Conservation (phyloP, 2,113 vertebrate genomes). For the Corythornis madagascariensis region DNA sequence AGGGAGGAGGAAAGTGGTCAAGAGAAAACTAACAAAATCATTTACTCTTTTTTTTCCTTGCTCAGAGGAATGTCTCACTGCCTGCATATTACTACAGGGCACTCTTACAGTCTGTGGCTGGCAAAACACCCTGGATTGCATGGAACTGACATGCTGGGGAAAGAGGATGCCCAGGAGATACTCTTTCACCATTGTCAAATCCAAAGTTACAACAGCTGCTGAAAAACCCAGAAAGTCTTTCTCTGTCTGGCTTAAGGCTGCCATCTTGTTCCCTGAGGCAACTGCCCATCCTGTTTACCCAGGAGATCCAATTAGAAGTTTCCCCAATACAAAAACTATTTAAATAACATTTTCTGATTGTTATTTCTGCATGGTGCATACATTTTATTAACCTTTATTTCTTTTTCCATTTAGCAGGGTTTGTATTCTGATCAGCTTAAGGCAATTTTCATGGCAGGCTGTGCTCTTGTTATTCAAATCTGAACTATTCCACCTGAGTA, state of each 20-base stretch:
- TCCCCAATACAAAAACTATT: not conserved
- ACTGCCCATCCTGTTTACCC: not conserved
- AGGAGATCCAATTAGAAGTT: slow-evolving; percentile 7
- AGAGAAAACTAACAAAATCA: not conserved
- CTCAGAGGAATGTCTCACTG: not conserved
- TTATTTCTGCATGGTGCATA: not conserved
- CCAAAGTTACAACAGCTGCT: not conserved
- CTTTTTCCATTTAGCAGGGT: not conserved
- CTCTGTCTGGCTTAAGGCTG: not conserved
- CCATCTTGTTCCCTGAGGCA: not conserved
- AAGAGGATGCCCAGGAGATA: not conserved
- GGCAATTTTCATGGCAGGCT: not conserved
- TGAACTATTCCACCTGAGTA: not conserved
- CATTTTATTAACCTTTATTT: not conserved
- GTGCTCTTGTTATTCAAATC: not conserved
- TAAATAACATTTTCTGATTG: not conserved
- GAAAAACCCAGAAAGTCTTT: not conserved
- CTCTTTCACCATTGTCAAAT: not conserved
- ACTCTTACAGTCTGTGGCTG: not conserved
- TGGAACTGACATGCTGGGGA: rapidly evolving
- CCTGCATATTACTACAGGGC: not conserved
- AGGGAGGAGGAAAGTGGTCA: not conserved
- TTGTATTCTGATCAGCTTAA: not conserved
- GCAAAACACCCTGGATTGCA: not conserved
- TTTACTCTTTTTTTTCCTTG: not conserved